Base-by-base conservation (phyloP, 2,797 vertebrate genomes). In the Helarctos malayanus region DNA sequence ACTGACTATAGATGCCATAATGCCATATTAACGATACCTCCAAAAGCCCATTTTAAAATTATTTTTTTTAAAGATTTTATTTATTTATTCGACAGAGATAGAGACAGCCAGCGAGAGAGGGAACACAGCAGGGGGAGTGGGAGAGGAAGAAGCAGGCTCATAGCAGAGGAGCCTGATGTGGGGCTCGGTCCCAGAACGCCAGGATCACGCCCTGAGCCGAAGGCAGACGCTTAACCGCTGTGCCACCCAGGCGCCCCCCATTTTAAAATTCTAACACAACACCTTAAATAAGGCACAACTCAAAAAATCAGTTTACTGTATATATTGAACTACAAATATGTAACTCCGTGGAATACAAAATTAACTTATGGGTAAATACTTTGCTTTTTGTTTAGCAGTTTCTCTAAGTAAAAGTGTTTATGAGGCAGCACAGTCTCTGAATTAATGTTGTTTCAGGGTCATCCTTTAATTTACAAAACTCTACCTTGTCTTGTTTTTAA, bases 401-500 rank as follows among this genome's bases (percentile, higher is more conserved):
- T 93, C 45, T 81, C 4, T 61, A 79, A 76, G 93, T 29, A 27
- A 82, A 57, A 68, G 38, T 87, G 47, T 91, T 78, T 93, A 90
- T 81, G 11, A 96, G 27, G 9, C 47, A 82, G 1, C 47, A 38
- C 15, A 4, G 4, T 76, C 92, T 93, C 9, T 63, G 35, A 2
- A 63, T 86, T 61, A 47, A 92, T 41, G 4, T 69, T 83, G 9
- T 45, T 25, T 82, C 52, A 59, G 4, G n/a, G 19, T 73, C 32
- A 83, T 23, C 7, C 89, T 86, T 81, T 63, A 89, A 75, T 87
- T 96, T 92, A 56, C 92, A 86, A 89, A 89, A 18, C 23, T 73
- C 79, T 57, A 49, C 12, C 9, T 89, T 89, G 14, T 15, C 6
- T 95, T 93, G 47, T n/a, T 81, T 78, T 95, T 69, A 59, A n/a